A percentile compares a stretch with the other conserved stretches of the same genome.
These are phyloP conservation scores for Stegostoma tigrinum DNA, from an alignment of 2,113 vertebrate species.

Conservation along the genomic window DNA sequence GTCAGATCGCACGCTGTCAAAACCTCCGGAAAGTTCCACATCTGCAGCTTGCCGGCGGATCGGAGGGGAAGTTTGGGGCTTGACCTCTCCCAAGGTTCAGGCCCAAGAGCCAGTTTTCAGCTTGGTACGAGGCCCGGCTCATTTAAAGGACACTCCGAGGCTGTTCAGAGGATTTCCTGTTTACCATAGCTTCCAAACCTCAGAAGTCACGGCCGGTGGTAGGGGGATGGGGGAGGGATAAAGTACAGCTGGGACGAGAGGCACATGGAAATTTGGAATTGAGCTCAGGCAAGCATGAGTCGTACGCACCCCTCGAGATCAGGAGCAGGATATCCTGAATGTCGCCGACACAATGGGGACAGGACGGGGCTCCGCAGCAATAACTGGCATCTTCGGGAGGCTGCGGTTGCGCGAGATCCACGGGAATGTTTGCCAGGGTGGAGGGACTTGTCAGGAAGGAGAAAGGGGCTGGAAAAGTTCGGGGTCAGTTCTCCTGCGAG, in stretches of 20 bases:
- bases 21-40: background rate
- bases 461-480: no score
- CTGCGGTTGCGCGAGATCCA: no score
- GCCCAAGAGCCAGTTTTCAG: background rate
- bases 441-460: no score
- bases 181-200: background rate
- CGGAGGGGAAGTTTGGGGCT: background rate
- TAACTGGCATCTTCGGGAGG: no score
- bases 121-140: background rate
- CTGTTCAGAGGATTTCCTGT: background rate
- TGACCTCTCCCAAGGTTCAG: background rate
- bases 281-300: background rate
- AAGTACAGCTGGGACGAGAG: background rate
- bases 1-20: background rate
- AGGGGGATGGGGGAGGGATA: background rate
- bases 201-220: background rate
- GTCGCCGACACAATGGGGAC: background rate
- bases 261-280: background rate
- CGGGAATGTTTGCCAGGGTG: no score
- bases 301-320: background rate
- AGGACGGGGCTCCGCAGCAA: background rate
- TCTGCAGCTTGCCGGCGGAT: background rate
- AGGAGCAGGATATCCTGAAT: background rate
- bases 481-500: no score
- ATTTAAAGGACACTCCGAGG: background rate